These are phyloP conservation scores for Nomada fabriciana DNA, from an alignment of 2,888 invertebrate species.

Conservation along the genomic window DNA sequence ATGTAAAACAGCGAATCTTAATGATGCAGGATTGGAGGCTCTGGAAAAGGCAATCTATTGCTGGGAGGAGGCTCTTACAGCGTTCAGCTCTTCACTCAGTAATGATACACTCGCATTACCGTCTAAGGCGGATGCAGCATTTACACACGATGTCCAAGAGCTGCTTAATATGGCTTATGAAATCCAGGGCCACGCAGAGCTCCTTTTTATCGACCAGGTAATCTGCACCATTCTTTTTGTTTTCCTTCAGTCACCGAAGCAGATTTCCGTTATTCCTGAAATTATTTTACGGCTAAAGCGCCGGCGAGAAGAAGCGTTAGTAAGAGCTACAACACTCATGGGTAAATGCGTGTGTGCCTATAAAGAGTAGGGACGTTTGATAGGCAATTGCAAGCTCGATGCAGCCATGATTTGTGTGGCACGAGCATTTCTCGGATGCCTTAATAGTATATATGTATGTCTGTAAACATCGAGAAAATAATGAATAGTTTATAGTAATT, in stretches of 20 bases:
- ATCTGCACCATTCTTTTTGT: not conserved
- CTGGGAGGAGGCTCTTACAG: conserved; percentile 97
- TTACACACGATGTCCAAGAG: conserved; percentile 88
- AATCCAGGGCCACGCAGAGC: conserved; percentile 94
- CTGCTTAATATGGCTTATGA: conserved; percentile 93
- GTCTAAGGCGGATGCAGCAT: conserved; percentile 94
- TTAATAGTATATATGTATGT: no score
- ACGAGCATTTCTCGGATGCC: no score
- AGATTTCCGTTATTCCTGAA: conserved; percentile 17
- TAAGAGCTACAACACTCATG: no score
- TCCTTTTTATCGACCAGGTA: conserved; percentile 92
- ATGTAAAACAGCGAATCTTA: conserved; percentile 43
- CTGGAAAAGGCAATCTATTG: conserved; percentile 95
- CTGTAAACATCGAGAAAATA: no score
- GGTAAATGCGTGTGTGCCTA: no score
- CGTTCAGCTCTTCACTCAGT: conserved; percentile 88
- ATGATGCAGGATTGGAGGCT: conserved; percentile 93
- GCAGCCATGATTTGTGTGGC: no score
- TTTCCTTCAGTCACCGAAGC: not conserved
- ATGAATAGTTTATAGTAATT: no score
- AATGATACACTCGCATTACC: conserved; percentile 89
- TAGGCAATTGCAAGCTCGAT: no score
- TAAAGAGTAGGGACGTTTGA: no score
- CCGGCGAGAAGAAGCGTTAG: no score
- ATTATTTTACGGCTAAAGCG: conserved; percentile 13